Conservation (phyloP, 1,140 invertebrate species). For the Drosophila mojavensis region DNA sequence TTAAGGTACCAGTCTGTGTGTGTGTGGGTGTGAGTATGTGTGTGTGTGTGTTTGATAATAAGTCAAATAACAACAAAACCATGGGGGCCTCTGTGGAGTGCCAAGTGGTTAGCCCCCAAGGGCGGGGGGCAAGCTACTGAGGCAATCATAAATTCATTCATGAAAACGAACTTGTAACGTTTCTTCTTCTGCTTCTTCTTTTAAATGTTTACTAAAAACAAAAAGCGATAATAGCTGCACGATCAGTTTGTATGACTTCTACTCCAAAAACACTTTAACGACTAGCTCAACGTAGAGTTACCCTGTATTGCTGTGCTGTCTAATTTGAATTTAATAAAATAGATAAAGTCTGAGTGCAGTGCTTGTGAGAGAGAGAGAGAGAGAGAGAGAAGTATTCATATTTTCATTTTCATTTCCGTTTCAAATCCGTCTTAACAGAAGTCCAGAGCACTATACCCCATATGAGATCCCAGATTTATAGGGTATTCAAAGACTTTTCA, state of each 20-base stretch:
- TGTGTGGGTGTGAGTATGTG: constrained; percentile 22
- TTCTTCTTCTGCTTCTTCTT: constrained; percentile 13
- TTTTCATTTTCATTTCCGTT: no score
- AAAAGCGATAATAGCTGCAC: constrained; percentile 1
- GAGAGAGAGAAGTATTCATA: no score
- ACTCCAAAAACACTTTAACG: no score
- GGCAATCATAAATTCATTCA: constrained; percentile 77
- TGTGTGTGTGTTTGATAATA: constrained; percentile 17
- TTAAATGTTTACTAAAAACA: constrained; percentile 34
- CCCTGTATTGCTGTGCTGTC: not conserved
- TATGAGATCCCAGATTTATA: not conserved
- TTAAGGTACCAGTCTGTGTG: constrained; percentile 19
- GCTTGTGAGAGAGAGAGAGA: no score
- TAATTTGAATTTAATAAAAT: no score
- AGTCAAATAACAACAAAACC: constrained; percentile 17
- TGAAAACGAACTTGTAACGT: constrained; percentile 52
- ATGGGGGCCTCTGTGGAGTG: constrained; percentile 10
- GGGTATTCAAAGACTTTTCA: constrained; percentile 43
- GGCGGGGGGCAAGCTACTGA: constrained; percentile 7
- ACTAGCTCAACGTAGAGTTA: not conserved
- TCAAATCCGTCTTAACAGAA: no score
- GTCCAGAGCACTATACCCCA: no score
- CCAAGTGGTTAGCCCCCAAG: not conserved
- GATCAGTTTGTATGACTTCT: constrained; percentile 3
- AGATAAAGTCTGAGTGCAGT: no score